phyloP scores from a whole-genome alignment of 2,113 vertebrate species.

The Cheirogaleus medius region DNA sequence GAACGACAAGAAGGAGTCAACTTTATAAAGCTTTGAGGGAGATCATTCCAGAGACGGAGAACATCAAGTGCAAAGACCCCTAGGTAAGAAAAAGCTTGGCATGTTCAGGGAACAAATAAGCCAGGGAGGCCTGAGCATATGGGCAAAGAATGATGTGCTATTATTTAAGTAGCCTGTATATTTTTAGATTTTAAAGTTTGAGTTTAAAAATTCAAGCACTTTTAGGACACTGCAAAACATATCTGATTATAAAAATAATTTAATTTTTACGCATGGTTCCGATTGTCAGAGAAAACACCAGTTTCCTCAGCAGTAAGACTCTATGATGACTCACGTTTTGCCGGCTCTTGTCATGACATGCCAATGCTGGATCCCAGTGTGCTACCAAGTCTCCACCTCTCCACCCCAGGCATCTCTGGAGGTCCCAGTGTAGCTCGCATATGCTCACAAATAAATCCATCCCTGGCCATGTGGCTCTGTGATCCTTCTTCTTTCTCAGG shows the following conservation, averaged over 20 bases:
- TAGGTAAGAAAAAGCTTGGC: not conserved
- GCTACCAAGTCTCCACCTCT: not conserved
- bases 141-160: not conserved
- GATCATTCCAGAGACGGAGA: not conserved
- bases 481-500: not conserved
- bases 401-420: not conserved
- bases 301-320: conserved; percentile 7
- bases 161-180: not conserved
- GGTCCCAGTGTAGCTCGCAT: not conserved
- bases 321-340: not conserved
- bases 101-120: not conserved
- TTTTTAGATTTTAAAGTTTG: not conserved
- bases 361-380: not conserved
- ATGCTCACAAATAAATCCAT: not conserved
- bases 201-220: not conserved
- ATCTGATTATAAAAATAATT: conserved; percentile 27
- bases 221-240: not conserved
- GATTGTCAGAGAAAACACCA: conserved; percentile 9
- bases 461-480: not conserved
- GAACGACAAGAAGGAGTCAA: not conserved
- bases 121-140: not conserved
- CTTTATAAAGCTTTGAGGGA: not conserved
- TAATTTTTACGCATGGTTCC: conserved; percentile 23
- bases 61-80: not conserved
- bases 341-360: not conserved